A percentile compares a stretch with the other conserved stretches of the same genome.
Evolutionary conservation across 1,140 invertebrate species (phyloP).

Genomic region (Akabosia matsudoensis): DNA sequence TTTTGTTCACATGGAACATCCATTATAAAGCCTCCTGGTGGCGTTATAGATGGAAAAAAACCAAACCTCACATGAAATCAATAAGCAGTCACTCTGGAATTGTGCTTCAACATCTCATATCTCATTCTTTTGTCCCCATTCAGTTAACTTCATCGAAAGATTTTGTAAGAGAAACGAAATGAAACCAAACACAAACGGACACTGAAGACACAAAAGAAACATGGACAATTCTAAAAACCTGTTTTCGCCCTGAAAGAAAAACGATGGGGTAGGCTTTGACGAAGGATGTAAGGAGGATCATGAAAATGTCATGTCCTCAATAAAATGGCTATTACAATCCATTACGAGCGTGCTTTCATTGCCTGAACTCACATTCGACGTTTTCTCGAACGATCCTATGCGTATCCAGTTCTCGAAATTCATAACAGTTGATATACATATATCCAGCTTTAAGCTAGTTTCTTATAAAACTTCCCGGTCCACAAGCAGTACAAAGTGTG

Average conservation of each 20-base stretch:
- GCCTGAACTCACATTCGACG: not conserved
- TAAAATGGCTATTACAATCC: constrained; percentile 11
- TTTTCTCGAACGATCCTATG: not conserved
- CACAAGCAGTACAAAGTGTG: not conserved
- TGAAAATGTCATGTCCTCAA: constrained; percentile 16
- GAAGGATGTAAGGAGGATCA: not conserved
- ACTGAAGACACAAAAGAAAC: not conserved
- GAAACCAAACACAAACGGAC: too few relatives aligned
- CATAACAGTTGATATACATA: too few relatives aligned
- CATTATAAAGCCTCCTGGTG: too few relatives aligned
- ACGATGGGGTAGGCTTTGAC: not conserved
- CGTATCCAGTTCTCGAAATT: too few relatives aligned
- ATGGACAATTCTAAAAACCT: not conserved
- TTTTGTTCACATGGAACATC: too few relatives aligned
- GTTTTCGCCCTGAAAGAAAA: not conserved
- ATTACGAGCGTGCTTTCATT: not conserved
- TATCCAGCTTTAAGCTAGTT: not conserved
- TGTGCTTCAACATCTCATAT: too few relatives aligned
- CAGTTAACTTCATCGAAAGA: too few relatives aligned
- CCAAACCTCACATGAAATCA: too few relatives aligned
- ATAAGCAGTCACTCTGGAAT: too few relatives aligned
- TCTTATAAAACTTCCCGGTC: not conserved
- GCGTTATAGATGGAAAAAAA: too few relatives aligned
- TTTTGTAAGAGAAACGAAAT: too few relatives aligned
- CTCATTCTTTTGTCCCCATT: too few relatives aligned